Base-by-base conservation (phyloP, 2,888 invertebrate species). In the Rotaria socialis region DNA sequence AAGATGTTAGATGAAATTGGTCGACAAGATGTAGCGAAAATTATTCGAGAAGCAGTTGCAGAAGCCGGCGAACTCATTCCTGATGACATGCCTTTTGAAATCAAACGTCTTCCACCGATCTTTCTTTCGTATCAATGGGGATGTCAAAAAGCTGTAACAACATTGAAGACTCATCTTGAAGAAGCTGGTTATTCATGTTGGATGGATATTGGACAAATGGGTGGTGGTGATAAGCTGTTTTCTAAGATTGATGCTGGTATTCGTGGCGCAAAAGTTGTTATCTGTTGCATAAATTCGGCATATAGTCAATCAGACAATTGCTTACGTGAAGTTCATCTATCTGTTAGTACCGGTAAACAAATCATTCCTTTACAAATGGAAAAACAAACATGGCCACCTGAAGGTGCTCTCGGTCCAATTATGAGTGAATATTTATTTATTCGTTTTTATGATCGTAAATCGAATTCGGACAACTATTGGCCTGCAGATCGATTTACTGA, bases 141-240 rank as follows among this genome's bases (percentile, higher is more conserved):
- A 24, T 89, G 89, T 86, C 90, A 90, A 87, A 88, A 89, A n/a
- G 88, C 90, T 87, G 88, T 90, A 43, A 88, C 88, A 86, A 87
- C 87, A 14, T 87, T 90, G 84, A 90, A 90, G 87, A 86, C 88
- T 50, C 88, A 89, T 1, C 88, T 90, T 84, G 88, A 88, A 2
- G 87, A 88, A 14, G 88, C 89, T 10, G 90, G 90, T 24, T 89
- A 88, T 86, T 88, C 87, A 35, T 90, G 90, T 87, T 90, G 90
- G 90, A 89, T 90, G 89, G 90, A 90, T 87, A 89, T 90, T 80
- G 90, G 90, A 52, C 90, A 90, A 88, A 90, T 90, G 90, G 90
- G 90, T 35, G 90, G 90, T 2, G 90, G 90, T 35, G 90, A 90
- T 88, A 90, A 90, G 87, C 88, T 90, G 58, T 90, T 89, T 87